A percentile compares a stretch with the other conserved stretches of the same genome.
Conservation (phyloP, 2,797 vertebrate genomes). For the Myotis pilosus region DNA sequence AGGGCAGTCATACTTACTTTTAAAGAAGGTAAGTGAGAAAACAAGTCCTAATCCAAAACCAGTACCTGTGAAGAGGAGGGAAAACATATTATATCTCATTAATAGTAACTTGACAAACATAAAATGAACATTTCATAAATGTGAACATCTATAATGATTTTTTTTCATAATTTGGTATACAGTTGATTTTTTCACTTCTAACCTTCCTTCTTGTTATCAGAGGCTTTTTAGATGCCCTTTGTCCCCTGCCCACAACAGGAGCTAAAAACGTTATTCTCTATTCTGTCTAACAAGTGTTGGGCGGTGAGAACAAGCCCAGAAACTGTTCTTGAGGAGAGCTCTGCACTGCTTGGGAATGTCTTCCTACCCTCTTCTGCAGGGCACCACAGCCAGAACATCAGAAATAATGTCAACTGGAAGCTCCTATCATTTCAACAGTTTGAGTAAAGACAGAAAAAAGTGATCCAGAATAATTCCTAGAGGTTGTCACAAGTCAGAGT, state of each 20-base stretch:
- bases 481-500: neutral
- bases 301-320: neutral
- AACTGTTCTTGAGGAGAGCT: neutral
- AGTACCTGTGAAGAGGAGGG: conserved; percentile 84
- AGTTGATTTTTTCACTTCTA: neutral
- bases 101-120: neutral
- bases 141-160: neutral
- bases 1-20: conserved; percentile 87
- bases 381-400: neutral
- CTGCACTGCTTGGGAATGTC: neutral
- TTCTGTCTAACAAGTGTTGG: neutral
- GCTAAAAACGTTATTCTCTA: neutral
- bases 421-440: neutral
- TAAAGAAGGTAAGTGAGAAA: conserved; percentile 93
- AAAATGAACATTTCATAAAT: neutral
- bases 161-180: neutral
- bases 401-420: neutral
- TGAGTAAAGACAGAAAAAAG: neutral
- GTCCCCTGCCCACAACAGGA: neutral
- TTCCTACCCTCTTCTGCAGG: neutral
- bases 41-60: conserved; percentile 91
- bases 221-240: neutral
- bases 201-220: neutral
- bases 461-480: neutral
- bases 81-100: neutral